These are phyloP conservation scores for Rhagologus leucostigma DNA, from an alignment of 2,113 vertebrate species.

Conservation along the genomic window DNA sequence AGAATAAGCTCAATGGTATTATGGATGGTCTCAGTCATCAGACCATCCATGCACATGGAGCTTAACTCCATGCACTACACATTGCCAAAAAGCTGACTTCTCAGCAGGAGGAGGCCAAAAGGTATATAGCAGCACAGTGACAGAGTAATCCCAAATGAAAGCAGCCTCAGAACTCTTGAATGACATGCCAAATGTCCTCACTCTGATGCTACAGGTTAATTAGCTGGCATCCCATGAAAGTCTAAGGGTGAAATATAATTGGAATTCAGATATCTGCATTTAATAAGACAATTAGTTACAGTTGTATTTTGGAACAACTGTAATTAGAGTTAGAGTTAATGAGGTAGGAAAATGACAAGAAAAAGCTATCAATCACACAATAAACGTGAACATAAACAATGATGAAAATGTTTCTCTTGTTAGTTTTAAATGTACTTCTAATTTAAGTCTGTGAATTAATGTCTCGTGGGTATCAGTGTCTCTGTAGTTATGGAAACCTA, in stretches of 20 bases:
- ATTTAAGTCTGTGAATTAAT: conserved; percentile 15
- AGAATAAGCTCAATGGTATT: neutral
- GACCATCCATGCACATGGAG: too few relatives aligned
- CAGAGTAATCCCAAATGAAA: neutral
- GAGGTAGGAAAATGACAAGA: conserved; percentile 16
- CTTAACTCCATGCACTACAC: neutral
- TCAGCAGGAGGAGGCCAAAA: neutral
- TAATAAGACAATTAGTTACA: conserved; percentile 32
- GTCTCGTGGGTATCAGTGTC: neutral
- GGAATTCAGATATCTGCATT: neutral
- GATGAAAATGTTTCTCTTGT: conserved; percentile 1
- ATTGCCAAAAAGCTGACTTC: neutral
- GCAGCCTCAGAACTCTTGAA: neutral
- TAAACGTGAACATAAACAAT: neutral
- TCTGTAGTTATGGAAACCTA: neutral
- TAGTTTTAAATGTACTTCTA: conserved; percentile 25
- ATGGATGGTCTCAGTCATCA: neutral
- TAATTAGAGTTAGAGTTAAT: conserved; percentile 36
- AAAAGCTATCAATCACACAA: conserved; percentile 25
- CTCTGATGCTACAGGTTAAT: neutral
- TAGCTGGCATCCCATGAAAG: neutral
- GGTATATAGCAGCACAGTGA: neutral
- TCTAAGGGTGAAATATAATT: neutral
- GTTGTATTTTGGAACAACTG: conserved; percentile 3
- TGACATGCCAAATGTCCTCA: neutral